Evolutionary conservation across 2,113 vertebrate genomes (phyloP).

Genomic region (Apaloderma vittatum): DNA sequence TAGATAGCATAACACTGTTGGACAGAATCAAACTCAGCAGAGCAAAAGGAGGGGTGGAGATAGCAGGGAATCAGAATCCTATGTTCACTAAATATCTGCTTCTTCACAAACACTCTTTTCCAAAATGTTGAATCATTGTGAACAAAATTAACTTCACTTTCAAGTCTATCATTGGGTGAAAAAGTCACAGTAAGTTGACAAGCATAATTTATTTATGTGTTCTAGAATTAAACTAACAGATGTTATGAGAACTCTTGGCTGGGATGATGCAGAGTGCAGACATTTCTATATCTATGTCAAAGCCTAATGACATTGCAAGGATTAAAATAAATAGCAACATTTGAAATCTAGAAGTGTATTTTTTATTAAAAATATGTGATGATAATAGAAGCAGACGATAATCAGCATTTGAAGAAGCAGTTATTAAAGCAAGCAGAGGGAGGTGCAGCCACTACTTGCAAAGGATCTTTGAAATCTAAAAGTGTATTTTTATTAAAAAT

Average conservation of each 20-base stretch:
- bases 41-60: background rate
- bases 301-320: constrained; percentile 8
- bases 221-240: constrained; percentile 60
- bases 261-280: constrained; percentile 15
- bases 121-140: constrained; percentile 31
- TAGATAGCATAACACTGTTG: background rate
- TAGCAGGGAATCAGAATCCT: background rate
- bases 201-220: constrained; percentile 46
- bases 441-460: background rate
- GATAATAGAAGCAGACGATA: background rate
- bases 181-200: constrained; percentile 51
- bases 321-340: constrained; percentile 49
- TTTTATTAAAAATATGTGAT: constrained; percentile 14
- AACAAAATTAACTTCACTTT: constrained; percentile 21
- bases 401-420: background rate
- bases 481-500: constrained; percentile 28
- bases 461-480: background rate
- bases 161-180: constrained; percentile 18
- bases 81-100: background rate
- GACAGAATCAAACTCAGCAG: background rate
- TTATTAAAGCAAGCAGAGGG: background rate
- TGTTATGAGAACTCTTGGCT: constrained; percentile 49
- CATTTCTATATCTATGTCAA: constrained; percentile 1
- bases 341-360: constrained; percentile 18
- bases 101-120: background rate